These are phyloP conservation scores for Tiphia femorata DNA, from an alignment of 2,888 invertebrate genomes.

Conservation along the genomic window DNA sequence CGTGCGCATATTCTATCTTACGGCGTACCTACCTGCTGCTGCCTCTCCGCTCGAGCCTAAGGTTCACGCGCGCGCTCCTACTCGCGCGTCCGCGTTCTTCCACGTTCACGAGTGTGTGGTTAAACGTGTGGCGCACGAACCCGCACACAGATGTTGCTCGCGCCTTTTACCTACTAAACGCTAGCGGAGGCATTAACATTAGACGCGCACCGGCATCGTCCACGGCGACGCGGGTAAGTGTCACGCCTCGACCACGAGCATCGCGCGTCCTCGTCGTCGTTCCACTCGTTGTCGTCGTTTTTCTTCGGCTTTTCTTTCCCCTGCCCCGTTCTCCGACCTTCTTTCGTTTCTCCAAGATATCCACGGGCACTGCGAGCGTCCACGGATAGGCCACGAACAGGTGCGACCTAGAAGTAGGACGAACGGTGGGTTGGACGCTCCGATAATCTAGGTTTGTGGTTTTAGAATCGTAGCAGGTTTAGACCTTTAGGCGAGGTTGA, in stretches of 20 bases:
- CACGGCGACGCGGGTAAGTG: too few relatives aligned
- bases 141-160: not conserved
- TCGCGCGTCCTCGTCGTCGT: not conserved
- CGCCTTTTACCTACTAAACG: constrained; percentile 28
- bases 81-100: not conserved
- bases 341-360: not conserved
- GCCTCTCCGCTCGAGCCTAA: not conserved
- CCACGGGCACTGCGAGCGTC: too few relatives aligned
- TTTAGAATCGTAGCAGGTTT: too few relatives aligned
- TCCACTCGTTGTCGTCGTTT: not conserved
- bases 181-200: constrained; percentile 16
- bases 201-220: not conserved
- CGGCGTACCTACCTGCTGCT: constrained; percentile 11
- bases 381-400: too few relatives aligned
- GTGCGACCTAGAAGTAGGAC: too few relatives aligned
- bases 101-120: not conserved
- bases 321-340: not conserved
- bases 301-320: not conserved
- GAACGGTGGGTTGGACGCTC: too few relatives aligned
- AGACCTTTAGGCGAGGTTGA: too few relatives aligned
- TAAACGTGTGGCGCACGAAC: not conserved
- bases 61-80: not conserved
- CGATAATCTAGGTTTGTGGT: too few relatives aligned
- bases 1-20: constrained; percentile 30
- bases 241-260: constrained; percentile 3